Conservation (phyloP, 1,140 invertebrate genomes). For the Aphis craccivora region DNA sequence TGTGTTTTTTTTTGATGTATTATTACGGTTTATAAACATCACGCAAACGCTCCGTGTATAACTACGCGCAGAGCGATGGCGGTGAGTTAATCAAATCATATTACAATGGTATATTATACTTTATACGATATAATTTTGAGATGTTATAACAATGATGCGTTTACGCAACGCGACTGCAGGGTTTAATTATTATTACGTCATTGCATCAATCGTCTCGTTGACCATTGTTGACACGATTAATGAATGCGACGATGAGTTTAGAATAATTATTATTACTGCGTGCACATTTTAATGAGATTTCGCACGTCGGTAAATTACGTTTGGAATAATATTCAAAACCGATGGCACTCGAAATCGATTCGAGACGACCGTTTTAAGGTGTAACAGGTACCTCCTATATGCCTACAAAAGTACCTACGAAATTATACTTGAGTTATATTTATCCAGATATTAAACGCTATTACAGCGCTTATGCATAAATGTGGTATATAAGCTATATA, state of each 20-base stretch:
- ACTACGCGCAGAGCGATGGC: neutral
- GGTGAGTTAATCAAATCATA: neutral
- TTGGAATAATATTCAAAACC: neutral
- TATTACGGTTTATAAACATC: conserved; percentile 13
- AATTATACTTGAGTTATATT: neutral
- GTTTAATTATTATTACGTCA: neutral
- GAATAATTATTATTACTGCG: neutral
- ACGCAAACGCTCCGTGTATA: neutral
- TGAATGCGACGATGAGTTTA: neutral
- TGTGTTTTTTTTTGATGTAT: neutral
- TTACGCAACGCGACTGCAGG: neutral
- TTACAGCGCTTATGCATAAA: neutral
- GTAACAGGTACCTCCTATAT: no score
- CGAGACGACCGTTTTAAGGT: neutral
- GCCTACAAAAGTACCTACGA: neutral
- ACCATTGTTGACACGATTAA: neutral
- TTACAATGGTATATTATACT: neutral
- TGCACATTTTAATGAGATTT: neutral
- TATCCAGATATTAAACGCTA: neutral
- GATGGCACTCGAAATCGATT: neutral
- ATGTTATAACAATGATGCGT: neutral
- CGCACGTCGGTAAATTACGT: neutral
- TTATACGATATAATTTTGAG: neutral
- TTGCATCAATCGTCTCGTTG: neutral
- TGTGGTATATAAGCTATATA: no score